Evolutionary conservation across 2,113 vertebrate genomes (phyloP).

Genomic region (Ia io): DNA sequence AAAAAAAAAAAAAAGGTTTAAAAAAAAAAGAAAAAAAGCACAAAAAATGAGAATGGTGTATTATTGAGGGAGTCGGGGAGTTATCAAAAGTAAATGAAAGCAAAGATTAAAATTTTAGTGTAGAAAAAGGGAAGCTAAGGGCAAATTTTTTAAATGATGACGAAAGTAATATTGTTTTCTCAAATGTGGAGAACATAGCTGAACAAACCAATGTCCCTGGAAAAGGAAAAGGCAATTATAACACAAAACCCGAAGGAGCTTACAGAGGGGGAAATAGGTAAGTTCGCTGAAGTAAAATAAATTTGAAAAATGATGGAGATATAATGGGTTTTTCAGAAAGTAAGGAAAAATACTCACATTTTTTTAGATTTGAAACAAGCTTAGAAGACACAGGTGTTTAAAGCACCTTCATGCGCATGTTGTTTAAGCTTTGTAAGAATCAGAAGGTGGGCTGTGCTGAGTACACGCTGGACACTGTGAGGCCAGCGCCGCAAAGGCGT

Average conservation of each 20-base stretch:
- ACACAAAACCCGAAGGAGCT: neutral
- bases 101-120: no score
- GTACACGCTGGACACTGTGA: neutral
- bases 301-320: neutral
- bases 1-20: no score
- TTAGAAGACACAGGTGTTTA: neutral
- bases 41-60: neutral
- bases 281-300: neutral
- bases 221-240: neutral
- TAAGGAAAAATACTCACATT: neutral
- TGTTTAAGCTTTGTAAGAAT: neutral
- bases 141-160: neutral
- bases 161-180: slow-evolving; percentile 4
- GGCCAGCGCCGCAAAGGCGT: neutral
- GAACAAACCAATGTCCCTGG: neutral
- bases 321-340: neutral
- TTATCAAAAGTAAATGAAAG: neutral
- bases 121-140: no score
- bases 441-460: neutral
- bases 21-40: no score
- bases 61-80: neutral
- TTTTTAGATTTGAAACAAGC: no score
- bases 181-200: neutral
- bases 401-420: neutral
- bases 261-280: neutral